Conservation (phyloP, 2,113 vertebrate species). For the Sinocyclocheilus anshuiensis region DNA sequence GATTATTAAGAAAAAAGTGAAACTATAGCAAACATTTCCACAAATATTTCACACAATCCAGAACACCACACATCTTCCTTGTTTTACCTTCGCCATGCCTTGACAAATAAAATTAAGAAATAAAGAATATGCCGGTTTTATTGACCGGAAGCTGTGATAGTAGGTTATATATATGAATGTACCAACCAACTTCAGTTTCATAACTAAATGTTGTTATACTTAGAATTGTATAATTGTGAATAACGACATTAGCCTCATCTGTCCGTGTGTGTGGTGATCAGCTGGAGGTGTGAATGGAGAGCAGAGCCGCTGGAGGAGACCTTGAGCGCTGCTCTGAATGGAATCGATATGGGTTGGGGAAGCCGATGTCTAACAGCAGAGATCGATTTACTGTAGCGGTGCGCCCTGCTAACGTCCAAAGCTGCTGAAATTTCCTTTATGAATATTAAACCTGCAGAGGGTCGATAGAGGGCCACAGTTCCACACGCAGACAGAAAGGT, state of each 20-base stretch:
- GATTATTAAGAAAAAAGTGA: too few relatives aligned
- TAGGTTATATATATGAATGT: not conserved
- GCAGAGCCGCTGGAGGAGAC: slow-evolving; percentile 66
- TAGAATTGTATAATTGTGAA: not conserved
- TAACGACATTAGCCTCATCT: not conserved
- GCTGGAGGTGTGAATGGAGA: slow-evolving; percentile 19
- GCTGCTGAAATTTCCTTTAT: slow-evolving; percentile 79
- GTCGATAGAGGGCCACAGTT: slow-evolving; percentile 68
- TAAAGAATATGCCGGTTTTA: not conserved
- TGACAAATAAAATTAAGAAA: not conserved
- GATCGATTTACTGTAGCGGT: slow-evolving; percentile 74
- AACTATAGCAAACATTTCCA: not conserved
- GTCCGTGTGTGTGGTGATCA: not conserved
- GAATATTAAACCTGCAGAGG: slow-evolving; percentile 76
- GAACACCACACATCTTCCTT: not conserved
- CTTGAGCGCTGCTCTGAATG: slow-evolving; percentile 72
- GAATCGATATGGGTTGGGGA: slow-evolving; percentile 68
- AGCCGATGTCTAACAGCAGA: slow-evolving; percentile 76
- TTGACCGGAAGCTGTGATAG: not conserved
- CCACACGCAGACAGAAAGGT: slow-evolving; percentile 57
- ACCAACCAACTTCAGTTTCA: not conserved
- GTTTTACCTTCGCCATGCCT: not conserved
- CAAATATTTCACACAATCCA: not conserved
- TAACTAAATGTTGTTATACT: not conserved
- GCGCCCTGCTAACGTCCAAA: slow-evolving; percentile 59